Base-by-base conservation (phyloP, 2,888 invertebrate species). In the Netelia melanura region DNA sequence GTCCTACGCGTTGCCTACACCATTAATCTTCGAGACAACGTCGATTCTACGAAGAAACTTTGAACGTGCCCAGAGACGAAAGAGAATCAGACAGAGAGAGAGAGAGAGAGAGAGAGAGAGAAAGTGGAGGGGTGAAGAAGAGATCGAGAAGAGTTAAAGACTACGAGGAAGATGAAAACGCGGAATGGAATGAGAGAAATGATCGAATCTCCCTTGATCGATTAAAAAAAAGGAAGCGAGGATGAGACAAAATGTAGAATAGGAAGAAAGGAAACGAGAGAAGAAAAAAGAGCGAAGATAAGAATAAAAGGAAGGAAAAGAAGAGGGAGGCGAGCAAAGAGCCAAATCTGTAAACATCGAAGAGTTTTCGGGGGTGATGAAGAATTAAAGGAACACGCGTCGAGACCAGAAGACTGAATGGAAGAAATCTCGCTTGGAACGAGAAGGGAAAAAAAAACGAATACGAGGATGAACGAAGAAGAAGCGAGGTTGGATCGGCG, bases 11-110 rank as follows among this genome's bases (percentile, higher is more conserved):
- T 65, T 61, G 71, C 71, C 52, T 44, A 48, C 81, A 88, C 88
- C 89, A 90, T 91, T 90, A 90, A 89, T 90, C 90, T 89, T 87
- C 88, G 81, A 86, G 88, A 90, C 89, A 90, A 90, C 88, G 87
- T 86, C 79, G 81, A 82, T 90, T 90, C 90, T 87, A 85, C 90
- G 90, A 90, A 89, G 86, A 81, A 87, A 86, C 86, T 85, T 83
- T 72, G 71, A 68, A 67, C 77, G 58, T 61, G 67, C 23, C 67
- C 17, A 61, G 56, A 44, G 75, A 81, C 48, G 25, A 54, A 70
- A 21, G n/a, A n/a, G 48, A 58, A 44, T 67, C 25, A 65, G 70
- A 72, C 52, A 77, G 52, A 71, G 44, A 14, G 10, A 70, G 61
- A 23, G 67, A 11, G 30, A 56, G 76, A 43, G 38, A 38, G 30